Evolutionary conservation across 2,113 vertebrate species (phyloP).

Genomic region (Leptocoma aspasia): DNA sequence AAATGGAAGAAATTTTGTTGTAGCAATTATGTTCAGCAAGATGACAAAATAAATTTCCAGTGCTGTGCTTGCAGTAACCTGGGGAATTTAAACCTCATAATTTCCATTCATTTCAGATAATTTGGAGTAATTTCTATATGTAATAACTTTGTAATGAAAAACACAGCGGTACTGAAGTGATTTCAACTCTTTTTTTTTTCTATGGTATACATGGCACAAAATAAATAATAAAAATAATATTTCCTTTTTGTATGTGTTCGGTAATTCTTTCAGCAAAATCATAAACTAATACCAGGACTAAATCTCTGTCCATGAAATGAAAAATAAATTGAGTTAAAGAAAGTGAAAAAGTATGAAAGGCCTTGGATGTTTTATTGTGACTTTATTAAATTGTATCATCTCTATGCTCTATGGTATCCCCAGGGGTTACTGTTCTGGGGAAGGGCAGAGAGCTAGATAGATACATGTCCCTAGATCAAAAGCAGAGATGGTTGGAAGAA

Average conservation of each 20-base stretch:
- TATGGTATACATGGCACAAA: slow-evolving; percentile 80
- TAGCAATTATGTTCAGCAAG: slow-evolving; percentile 87
- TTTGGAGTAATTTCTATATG: slow-evolving; percentile 89
- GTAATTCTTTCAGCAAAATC: slow-evolving; percentile 84
- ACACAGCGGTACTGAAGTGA: slow-evolving; percentile 82
- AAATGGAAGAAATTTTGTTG: slow-evolving; percentile 86
- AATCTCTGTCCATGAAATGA: slow-evolving; percentile 85
- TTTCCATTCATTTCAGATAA: slow-evolving; percentile 89
- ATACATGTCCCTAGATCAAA: slow-evolving; percentile 48
- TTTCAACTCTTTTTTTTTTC: slow-evolving; percentile 70
- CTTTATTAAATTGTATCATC: slow-evolving; percentile 81
- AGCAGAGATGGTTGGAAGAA: not conserved
- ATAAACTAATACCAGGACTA: slow-evolving; percentile 85
- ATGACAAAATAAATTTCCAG: slow-evolving; percentile 87
- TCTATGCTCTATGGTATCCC: slow-evolving; percentile 70
- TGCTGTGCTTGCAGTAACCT: slow-evolving; percentile 82
- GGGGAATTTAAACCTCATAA: slow-evolving; percentile 88
- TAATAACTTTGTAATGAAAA: slow-evolving; percentile 90
- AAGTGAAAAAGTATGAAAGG: slow-evolving; percentile 77
- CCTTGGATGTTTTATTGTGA: slow-evolving; percentile 81
- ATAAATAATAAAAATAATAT: slow-evolving; percentile 84
- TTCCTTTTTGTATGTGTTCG: slow-evolving; percentile 82
- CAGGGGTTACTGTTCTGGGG: slow-evolving; percentile 59
- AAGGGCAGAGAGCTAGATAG: slow-evolving; percentile 43
- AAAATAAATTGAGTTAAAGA: slow-evolving; percentile 88